Base-by-base conservation (phyloP, 2,113 vertebrate species). In the Cathartes aura region DNA sequence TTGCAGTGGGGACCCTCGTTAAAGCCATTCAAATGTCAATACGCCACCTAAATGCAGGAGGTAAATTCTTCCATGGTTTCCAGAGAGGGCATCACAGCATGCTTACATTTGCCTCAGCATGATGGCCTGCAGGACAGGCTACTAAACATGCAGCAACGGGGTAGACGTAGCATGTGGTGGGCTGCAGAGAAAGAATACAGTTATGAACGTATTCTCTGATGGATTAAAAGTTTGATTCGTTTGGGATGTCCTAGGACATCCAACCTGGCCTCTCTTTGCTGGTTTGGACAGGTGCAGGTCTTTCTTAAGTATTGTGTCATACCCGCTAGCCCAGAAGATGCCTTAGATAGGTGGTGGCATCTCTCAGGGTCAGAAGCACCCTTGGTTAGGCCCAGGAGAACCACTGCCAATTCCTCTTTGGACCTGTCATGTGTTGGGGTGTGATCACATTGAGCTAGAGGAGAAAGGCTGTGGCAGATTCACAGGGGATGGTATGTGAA, bases 11-110 rank as follows among this genome's bases (percentile, higher is more conserved):
- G 38, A 81, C 10, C 7, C 42, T 80, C 0, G 0, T 93, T 94
- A 82, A 66, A 79, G 30, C 30, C 56, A 82, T 93, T 94, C 90
- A 87, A 78, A 92, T 87, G 56, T 47, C 87, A 89, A 53, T 81
- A 59, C 0, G 0, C 12, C 42, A n/a, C 47, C 59, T 71, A 84
- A 95, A 89, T 67, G 82, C 60, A 78, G 32, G 32, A 74, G 18
- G 47, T 26, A 34, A 55, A 79, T 82, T 89, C 38, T 84, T 81
- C 55, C 63, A 38, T 63, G 47, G 63, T 72, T 96, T 94, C 38
- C 76, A 84, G 72, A 59, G 29, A 83, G 50, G n/a, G 23, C 45
- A 48, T 87, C 50, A 29, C 86, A 62, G 45, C 42, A 81, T 50
- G 63, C 29, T n/a, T 78, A 14, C 26, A 5, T 74, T 83, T 83